Evolutionary conservation across 2,113 vertebrate genomes (phyloP).

Genomic region (Cynoglossus semilaevis): DNA sequence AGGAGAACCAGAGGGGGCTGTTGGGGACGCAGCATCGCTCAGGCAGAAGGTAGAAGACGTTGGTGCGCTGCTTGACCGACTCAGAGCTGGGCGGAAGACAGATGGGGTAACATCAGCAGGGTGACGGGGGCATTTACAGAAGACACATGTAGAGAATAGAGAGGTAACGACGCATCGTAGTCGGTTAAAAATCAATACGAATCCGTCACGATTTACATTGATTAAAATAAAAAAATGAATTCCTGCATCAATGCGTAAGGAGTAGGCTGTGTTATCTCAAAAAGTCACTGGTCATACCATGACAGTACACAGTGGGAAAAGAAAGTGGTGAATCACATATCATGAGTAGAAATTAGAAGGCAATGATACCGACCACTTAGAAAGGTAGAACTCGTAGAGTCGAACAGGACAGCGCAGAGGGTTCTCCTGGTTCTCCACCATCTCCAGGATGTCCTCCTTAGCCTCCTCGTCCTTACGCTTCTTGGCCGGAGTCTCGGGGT

Average conservation of each 20-base stretch:
- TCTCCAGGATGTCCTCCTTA: conserved; percentile 84
- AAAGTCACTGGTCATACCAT: too few species aligned
- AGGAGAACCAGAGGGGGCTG: conserved; percentile 96
- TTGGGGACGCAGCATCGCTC: conserved; percentile 96
- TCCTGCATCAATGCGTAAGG: too few species aligned
- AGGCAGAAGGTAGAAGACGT: conserved; percentile 93
- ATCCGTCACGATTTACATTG: too few species aligned
- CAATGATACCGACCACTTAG: conserved; percentile 85
- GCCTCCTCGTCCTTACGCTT: conserved; percentile 84
- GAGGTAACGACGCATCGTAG: too few species aligned
- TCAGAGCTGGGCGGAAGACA: conserved; percentile 79
- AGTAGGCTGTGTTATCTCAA: too few species aligned
- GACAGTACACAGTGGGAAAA: too few species aligned
- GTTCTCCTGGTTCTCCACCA: conserved; percentile 92
- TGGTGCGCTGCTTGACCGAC: conserved; percentile 92
- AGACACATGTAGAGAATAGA: too few species aligned
- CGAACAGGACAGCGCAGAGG: conserved; percentile 93
- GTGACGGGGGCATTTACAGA: not conserved
- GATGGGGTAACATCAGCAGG: not conserved
- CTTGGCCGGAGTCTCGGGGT: conserved; percentile 82
- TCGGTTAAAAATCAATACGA: too few species aligned
- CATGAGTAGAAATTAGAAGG: too few species aligned
- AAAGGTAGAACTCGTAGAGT: conserved; percentile 97
- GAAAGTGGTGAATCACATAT: too few species aligned
- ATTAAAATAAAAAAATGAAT: too few species aligned